Evolutionary conservation across 2,888 invertebrate species (phyloP).

Genomic region (Ephialtes manifestator): DNA sequence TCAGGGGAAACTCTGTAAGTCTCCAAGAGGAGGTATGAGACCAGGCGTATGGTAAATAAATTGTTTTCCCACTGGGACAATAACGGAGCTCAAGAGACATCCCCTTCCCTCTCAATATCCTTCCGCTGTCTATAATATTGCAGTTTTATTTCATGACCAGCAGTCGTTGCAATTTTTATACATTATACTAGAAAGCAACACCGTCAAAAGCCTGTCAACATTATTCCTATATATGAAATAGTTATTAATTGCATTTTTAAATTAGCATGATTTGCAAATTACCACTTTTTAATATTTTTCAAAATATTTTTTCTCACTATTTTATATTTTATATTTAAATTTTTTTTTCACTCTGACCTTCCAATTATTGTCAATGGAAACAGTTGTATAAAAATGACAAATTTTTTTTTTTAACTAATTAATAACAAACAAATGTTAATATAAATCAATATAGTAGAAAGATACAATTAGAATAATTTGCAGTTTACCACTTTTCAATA

Average conservation of each 20-base stretch:
- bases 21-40: slow-evolving; percentile 13
- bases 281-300: too few species aligned
- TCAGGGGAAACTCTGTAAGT: slow-evolving; percentile 54
- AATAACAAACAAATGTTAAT: too few species aligned
- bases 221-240: neutral
- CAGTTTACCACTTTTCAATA: neutral
- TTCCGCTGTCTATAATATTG: slow-evolving; percentile 53
- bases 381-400: too few species aligned
- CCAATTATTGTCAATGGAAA: too few species aligned
- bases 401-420: too few species aligned
- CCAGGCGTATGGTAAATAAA: slow-evolving; percentile 19
- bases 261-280: too few species aligned
- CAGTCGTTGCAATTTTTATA: slow-evolving; percentile 45
- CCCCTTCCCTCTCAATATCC: slow-evolving; percentile 38
- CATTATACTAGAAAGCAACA: neutral
- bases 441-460: too few species aligned
- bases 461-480: neutral
- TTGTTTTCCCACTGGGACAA: slow-evolving; percentile 66
- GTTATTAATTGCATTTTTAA: neutral
- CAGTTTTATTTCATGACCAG: slow-evolving; percentile 59
- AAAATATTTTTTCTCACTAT: too few species aligned
- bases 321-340: too few species aligned
- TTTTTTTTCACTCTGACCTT: too few species aligned
- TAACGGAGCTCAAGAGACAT: slow-evolving; percentile 63
- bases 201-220: neutral